Conservation (phyloP, 2,113 vertebrate species). For the Crocuta crocuta region DNA sequence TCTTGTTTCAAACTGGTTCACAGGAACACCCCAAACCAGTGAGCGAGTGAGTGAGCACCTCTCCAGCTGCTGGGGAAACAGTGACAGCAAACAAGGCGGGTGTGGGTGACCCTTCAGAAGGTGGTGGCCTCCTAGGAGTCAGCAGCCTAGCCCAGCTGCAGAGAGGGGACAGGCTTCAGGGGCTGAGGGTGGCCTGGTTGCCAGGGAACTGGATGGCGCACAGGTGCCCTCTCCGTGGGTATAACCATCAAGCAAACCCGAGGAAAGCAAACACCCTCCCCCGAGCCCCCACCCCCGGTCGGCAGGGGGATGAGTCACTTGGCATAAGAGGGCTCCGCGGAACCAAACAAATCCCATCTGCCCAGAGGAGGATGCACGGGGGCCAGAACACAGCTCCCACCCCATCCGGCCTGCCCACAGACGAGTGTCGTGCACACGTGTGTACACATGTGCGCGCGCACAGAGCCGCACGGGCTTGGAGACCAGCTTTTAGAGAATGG, state of each 20-base stretch:
- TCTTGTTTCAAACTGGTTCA: constrained; percentile 72
- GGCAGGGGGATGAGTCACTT: constrained; percentile 72
- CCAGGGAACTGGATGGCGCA: not conserved
- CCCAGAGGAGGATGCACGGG: not conserved
- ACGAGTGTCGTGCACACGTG: not conserved
- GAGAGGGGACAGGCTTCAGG: not conserved
- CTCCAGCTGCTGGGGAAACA: constrained; percentile 22
- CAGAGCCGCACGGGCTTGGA: not conserved
- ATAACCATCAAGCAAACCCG: not conserved
- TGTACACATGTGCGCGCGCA: not conserved
- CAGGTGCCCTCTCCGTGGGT: not conserved
- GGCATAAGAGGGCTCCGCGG: not conserved
- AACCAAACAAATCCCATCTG: constrained; percentile 58
- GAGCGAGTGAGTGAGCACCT: not conserved
- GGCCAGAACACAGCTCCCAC: not conserved
- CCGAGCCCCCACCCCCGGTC: not conserved
- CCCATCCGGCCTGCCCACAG: not conserved
- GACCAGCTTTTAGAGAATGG: not conserved
- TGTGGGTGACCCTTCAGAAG: not conserved
- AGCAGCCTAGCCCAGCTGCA: not conserved
- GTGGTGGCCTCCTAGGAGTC: not conserved
- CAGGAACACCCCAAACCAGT: not conserved
- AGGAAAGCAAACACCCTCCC: not conserved
- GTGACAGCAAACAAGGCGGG: not conserved
- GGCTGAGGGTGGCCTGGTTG: not conserved